A percentile compares a stretch with the other conserved stretches of the same genome.
These are phyloP conservation scores for Amblyraja radiata DNA, from an alignment of 2,797 vertebrate species.

Conservation along the genomic window DNA sequence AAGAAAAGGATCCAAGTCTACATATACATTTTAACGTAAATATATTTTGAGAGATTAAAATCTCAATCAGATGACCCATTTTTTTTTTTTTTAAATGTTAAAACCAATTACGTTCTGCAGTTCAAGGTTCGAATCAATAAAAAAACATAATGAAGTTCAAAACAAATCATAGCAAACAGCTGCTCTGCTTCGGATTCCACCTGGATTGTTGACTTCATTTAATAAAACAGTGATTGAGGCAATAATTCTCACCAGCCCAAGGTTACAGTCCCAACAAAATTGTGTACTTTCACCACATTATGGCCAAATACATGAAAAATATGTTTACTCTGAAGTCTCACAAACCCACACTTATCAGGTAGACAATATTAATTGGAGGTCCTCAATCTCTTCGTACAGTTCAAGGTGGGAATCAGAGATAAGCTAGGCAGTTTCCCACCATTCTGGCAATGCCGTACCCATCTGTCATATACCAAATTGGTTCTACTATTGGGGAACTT, in stretches of 20 bases:
- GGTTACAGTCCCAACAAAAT: slow-evolving; percentile 15
- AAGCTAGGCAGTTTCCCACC: slow-evolving; percentile 35
- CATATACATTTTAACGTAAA: not conserved
- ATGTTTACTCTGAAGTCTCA: not conserved
- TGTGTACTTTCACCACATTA: not conserved
- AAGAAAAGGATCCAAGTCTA: not conserved
- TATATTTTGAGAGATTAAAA: not conserved
- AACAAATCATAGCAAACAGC: slow-evolving; percentile 12
- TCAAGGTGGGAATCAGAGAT: slow-evolving; percentile 33
- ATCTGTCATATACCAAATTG: slow-evolving; percentile 10
- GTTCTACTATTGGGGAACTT: not conserved
- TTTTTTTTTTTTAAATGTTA: not conserved
- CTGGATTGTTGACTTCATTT: slow-evolving; percentile 18
- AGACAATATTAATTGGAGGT: slow-evolving; percentile 34
- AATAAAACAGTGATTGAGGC: slow-evolving; percentile 30
- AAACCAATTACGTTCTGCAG: not conserved
- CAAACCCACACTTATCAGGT: slow-evolving; percentile 12
- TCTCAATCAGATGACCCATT: not conserved
- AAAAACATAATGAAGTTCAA: slow-evolving; percentile 9
- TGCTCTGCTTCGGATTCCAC: not conserved
- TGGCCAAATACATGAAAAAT: not conserved
- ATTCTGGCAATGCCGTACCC: not conserved
- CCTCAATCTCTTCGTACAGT: slow-evolving; percentile 6
- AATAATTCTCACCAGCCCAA: slow-evolving; percentile 25
- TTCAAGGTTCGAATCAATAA: slow-evolving; percentile 29